phyloP scores from a whole-genome alignment of 2,888 invertebrate species.

The Anodontia alba region DNA sequence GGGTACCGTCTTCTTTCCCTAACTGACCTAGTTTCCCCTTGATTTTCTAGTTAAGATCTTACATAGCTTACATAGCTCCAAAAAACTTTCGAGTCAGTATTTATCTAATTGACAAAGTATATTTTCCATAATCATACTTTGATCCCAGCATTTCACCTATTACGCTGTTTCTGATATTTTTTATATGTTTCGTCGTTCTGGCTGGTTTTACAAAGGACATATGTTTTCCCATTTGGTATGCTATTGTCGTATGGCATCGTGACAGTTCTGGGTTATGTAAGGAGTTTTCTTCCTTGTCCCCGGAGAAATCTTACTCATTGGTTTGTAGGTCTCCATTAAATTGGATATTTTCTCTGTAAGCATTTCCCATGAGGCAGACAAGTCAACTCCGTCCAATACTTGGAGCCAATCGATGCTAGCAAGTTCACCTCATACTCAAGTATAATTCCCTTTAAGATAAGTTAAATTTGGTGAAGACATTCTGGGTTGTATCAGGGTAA shows the following conservation, averaged over 20 bases:
- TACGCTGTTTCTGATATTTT: no score
- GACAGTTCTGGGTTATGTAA: not conserved
- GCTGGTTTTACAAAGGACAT: not conserved
- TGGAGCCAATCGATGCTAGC: not conserved
- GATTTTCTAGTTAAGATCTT: conserved; percentile 25
- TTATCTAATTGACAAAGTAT: conserved; percentile 22
- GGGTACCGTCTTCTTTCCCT: no score
- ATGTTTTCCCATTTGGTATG: conserved; percentile 22
- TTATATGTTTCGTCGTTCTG: conserved; percentile 16
- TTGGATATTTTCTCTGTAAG: not conserved
- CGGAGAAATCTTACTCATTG: not conserved
- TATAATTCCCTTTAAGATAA: conserved; percentile 28
- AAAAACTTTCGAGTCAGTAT: conserved; percentile 34
- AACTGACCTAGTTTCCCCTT: no score
- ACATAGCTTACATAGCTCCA: conserved; percentile 36
- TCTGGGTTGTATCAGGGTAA: not conserved
- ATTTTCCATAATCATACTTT: no score
- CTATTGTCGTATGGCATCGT: not conserved
- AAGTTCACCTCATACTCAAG: not conserved
- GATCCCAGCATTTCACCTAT: no score
- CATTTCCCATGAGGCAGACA: not conserved
- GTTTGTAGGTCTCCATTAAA: not conserved
- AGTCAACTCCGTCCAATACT: not conserved
- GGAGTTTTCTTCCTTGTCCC: not conserved
- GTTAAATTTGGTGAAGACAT: not conserved